Conservation (phyloP, 2,888 invertebrate species). For the Meta bourneti region DNA sequence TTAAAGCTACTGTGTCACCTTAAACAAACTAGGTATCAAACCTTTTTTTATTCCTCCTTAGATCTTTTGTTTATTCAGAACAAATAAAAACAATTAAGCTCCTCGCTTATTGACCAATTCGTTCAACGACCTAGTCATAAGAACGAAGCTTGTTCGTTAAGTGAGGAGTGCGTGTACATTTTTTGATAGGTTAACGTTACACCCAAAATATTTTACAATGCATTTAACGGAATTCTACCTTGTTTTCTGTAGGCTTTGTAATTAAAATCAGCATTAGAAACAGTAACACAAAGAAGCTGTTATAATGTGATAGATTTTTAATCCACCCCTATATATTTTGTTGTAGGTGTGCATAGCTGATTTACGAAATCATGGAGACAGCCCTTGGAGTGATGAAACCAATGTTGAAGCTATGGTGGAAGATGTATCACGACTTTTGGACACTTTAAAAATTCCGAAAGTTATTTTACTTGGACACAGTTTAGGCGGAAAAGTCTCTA, state of each 20-base stretch:
- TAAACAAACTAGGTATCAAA: too few species aligned
- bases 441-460: conserved; percentile 7
- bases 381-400: conserved; percentile 42
- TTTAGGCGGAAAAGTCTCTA: conserved; percentile 53
- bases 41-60: too few species aligned
- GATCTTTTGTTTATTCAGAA: background rate
- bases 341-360: conserved; percentile 44
- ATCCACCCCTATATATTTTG: background rate
- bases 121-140: too few species aligned
- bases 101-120: too few species aligned
- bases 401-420: conserved; percentile 10
- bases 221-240: background rate
- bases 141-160: too few species aligned
- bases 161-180: background rate
- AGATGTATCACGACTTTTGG: conserved; percentile 16
- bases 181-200: background rate
- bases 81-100: too few species aligned
- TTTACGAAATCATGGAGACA: conserved; percentile 51
- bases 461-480: conserved; percentile 43
- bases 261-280: background rate
- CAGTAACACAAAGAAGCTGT: too few species aligned
- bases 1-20: too few species aligned
- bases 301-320: background rate
- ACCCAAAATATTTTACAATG: background rate
- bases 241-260: background rate